Evolutionary conservation across 2,888 invertebrate genomes (phyloP).

Genomic region (Lymantria dispar): DNA sequence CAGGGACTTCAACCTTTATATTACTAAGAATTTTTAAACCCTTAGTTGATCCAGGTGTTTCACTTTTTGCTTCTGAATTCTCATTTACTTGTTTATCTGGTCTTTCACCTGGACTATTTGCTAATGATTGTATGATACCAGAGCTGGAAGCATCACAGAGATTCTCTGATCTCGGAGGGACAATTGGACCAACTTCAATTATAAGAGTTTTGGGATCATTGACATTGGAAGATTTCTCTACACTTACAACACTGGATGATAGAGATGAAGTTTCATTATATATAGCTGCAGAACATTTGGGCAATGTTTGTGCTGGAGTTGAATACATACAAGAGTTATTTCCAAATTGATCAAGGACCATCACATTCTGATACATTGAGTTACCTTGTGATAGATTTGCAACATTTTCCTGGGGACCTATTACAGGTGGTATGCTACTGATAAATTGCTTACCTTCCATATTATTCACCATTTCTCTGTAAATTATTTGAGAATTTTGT

Average conservation of each 20-base stretch:
- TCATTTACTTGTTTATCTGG: slow-evolving; percentile 29
- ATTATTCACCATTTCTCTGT: slow-evolving; percentile 75
- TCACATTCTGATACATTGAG: slow-evolving; percentile 74
- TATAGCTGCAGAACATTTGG: slow-evolving; percentile 53
- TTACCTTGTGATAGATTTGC: slow-evolving; percentile 63
- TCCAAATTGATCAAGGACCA: slow-evolving; percentile 75
- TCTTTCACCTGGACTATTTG: slow-evolving; percentile 28
- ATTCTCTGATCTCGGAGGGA: slow-evolving; percentile 31
- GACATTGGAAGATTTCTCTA: slow-evolving; percentile 45
- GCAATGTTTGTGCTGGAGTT: slow-evolving; percentile 56
- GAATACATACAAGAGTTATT: slow-evolving; percentile 72
- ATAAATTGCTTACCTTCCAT: slow-evolving; percentile 70
- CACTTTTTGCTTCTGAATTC: slow-evolving; percentile 44
- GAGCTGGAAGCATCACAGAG: slow-evolving; percentile 8
- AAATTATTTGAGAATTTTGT: slow-evolving; percentile 75
- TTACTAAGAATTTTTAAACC: slow-evolving; percentile 79
- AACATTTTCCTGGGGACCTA: slow-evolving; percentile 59
- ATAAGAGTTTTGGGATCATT: slow-evolving; percentile 66
- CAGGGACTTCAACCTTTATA: slow-evolving; percentile 79
- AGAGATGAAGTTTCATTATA: slow-evolving; percentile 45
- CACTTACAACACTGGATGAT: slow-evolving; percentile 29
- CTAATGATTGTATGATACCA: slow-evolving; percentile 7
- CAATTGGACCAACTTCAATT: slow-evolving; percentile 70
- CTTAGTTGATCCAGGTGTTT: slow-evolving; percentile 52
- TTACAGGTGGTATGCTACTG: slow-evolving; percentile 61